A percentile compares a stretch with the other conserved stretches of the same genome.
phyloP scores from a whole-genome alignment of 2,888 invertebrate species.

The Synergus laeviventris region DNA sequence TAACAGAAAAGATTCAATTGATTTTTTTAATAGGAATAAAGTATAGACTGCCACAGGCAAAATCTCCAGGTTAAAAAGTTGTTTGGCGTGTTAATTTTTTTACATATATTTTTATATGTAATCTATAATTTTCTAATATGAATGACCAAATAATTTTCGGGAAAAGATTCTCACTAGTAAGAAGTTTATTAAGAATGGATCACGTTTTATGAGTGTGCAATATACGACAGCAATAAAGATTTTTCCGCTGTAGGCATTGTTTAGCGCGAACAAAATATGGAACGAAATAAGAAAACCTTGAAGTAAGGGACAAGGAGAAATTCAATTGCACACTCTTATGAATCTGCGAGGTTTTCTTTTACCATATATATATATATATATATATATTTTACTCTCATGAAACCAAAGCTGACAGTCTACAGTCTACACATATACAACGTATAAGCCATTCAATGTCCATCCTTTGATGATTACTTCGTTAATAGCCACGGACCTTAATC shows the following conservation, averaged over 20 bases:
- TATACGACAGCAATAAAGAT: conserved; percentile 18
- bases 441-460: not conserved
- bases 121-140: not conserved
- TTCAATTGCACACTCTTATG: conserved; percentile 18
- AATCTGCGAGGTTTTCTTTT: conserved; percentile 11
- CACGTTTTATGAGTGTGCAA: conserved; percentile 3
- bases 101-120: not conserved
- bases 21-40: not conserved
- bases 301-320: conserved; percentile 10
- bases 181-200: conserved; percentile 6
- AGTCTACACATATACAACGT: not conserved
- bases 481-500: not conserved
- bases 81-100: not conserved
- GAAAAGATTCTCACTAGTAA: not conserved
- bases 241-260: conserved; percentile 28
- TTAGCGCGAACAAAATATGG: conserved; percentile 11
- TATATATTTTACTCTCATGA: conserved; percentile 3
- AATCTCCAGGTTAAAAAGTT: not conserved
- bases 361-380: not conserved
- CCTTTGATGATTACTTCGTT: conserved; percentile 25
- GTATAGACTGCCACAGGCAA: conserved; percentile 18
- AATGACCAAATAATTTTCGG: not conserved
- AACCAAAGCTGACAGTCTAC: not conserved
- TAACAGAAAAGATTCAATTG: conserved; percentile 18
- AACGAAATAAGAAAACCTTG: conserved; percentile 20